These are phyloP conservation scores for Zophobas morio DNA, from an alignment of 1,140 invertebrate species.

Conservation along the genomic window DNA sequence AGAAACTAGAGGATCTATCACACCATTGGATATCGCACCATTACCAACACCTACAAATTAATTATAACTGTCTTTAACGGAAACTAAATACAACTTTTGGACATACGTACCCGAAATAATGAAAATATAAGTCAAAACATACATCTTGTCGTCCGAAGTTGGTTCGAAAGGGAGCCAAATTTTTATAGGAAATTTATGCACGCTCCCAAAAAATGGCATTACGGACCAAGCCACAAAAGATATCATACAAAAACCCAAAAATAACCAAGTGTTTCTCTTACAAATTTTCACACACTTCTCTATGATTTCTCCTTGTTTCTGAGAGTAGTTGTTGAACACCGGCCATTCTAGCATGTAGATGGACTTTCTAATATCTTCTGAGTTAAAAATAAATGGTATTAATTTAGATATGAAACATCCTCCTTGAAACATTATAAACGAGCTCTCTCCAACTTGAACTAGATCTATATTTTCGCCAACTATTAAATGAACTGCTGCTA, in stretches of 20 bases:
- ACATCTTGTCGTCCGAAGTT: not conserved
- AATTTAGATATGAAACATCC: slow-evolving; percentile 25
- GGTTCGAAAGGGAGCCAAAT: slow-evolving; percentile 12
- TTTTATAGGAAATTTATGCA: not conserved
- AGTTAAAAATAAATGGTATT: slow-evolving; percentile 8
- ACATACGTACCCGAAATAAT: slow-evolving; percentile 10
- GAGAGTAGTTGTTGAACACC: slow-evolving; percentile 30
- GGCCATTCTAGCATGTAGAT: slow-evolving; percentile 20
- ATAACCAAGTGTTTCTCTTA: too few species aligned
- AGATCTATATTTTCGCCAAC: not conserved
- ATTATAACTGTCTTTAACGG: too few species aligned
- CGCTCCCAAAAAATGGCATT: not conserved
- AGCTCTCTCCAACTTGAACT: slow-evolving; percentile 2
- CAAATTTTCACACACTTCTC: too few species aligned
- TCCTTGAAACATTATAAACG: slow-evolving; percentile 33
- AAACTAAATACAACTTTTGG: not conserved
- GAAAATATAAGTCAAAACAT: not conserved
- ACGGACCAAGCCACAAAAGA: slow-evolving; percentile 1
- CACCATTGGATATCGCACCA: slow-evolving; percentile 2
- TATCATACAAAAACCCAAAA: too few species aligned
- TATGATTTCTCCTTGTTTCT: slow-evolving; percentile 18
- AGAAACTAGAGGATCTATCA: slow-evolving; percentile 26
- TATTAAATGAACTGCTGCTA: slow-evolving; percentile 1
- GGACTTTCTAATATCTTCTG: slow-evolving; percentile 1
- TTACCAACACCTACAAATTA: not conserved